Percentiles rank a stretch among this genome's conserved stretches.
Conservation (phyloP, 2,888 invertebrate species). For the Portevinia maculata region DNA sequence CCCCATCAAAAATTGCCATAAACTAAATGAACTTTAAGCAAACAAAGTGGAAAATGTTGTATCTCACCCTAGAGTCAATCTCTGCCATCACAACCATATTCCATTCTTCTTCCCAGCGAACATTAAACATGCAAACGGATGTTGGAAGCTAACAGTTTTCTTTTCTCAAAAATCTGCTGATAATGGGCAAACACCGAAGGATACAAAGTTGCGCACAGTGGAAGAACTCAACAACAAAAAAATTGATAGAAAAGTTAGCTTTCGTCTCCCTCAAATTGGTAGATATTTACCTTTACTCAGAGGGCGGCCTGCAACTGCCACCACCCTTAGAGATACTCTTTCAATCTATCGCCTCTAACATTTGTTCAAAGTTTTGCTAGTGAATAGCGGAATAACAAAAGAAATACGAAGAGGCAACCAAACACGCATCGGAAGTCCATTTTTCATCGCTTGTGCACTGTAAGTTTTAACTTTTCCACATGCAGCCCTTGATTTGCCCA, state of each 20-base stretch:
- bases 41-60: slow-evolving; percentile 73
- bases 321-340: slow-evolving; percentile 6
- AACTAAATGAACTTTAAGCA: slow-evolving; percentile 69
- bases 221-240: not conserved
- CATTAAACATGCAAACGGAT: slow-evolving; percentile 72
- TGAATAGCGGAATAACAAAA: slow-evolving; percentile 40
- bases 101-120: slow-evolving; percentile 19
- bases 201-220: slow-evolving; percentile 42
- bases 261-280: slow-evolving; percentile 36
- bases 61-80: slow-evolving; percentile 56
- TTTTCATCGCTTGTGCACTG: slow-evolving; percentile 69
- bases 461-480: slow-evolving; percentile 51
- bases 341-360: slow-evolving; percentile 48
- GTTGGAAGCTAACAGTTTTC: slow-evolving; percentile 73
- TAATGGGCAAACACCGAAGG: slow-evolving; percentile 68
- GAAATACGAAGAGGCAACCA: not conserved
- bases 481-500: slow-evolving; percentile 41
- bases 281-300: slow-evolving; percentile 66
- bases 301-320: not conserved
- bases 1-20: slow-evolving; percentile 64
- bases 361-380: slow-evolving; percentile 65
- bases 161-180: slow-evolving; percentile 69
- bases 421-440: slow-evolving; percentile 62
- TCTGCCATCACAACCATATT: not conserved
- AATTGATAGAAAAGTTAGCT: slow-evolving; percentile 42